A percentile compares a stretch with the other conserved stretches of the same genome.
Evolutionary conservation across 2,888 invertebrate species (phyloP).

Genomic region (Oscheius myriophilus): DNA sequence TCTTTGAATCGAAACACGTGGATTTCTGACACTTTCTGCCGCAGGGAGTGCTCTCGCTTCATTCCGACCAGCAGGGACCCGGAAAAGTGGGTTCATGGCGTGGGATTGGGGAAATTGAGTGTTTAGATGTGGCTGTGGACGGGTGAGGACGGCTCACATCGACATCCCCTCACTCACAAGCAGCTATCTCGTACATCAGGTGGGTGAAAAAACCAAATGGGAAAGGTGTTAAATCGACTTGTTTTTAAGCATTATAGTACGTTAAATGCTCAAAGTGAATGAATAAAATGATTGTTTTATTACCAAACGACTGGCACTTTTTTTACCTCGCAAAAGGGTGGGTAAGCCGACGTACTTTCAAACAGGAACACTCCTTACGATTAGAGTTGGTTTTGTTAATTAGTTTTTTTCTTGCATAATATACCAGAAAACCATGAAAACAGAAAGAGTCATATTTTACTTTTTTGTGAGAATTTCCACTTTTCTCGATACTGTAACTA

Average conservation of each 20-base stretch:
- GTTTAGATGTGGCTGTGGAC: conserved; percentile 64
- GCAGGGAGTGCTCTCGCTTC: conserved; percentile 81
- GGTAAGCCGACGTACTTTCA: no score
- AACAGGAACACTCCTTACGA: no score
- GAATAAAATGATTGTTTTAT: no score
- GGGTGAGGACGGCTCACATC: conserved; percentile 46
- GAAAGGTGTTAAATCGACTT: not conserved
- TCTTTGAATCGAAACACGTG: conserved; percentile 71
- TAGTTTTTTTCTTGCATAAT: no score
- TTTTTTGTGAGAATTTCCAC: no score
- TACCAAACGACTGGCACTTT: no score
- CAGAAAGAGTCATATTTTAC: no score
- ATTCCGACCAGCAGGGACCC: conserved; percentile 57
- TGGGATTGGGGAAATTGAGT: not conserved
- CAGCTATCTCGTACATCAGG: conserved; percentile 2
- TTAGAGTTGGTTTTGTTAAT: no score
- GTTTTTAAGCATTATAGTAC: not conserved
- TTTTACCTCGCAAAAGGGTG: no score
- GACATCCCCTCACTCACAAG: conserved; percentile 37
- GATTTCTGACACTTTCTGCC: conserved; percentile 93
- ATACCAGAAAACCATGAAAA: no score
- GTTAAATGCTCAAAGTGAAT: no score
- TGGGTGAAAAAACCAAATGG: not conserved
- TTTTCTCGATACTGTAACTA: no score
- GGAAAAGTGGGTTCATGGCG: conserved; percentile 48